Base-by-base conservation (phyloP, 2,888 invertebrate genomes). In the Parnassius mnemosyne region DNA sequence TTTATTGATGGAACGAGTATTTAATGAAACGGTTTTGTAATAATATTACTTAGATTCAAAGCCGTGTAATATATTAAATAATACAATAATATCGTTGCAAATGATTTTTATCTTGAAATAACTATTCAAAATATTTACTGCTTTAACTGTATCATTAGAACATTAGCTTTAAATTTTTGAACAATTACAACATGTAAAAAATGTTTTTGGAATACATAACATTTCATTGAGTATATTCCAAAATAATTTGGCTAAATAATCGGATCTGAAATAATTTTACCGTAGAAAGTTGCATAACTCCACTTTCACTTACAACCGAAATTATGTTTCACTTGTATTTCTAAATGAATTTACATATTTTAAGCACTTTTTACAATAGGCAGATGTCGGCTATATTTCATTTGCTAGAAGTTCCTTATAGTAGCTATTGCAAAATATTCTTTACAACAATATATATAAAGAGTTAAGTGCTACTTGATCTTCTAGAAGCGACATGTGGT, bases 281-380 rank as follows among this genome's bases (percentile, higher is more conserved):
- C 46, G 55, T 86, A 87, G 89, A 90, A 89, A 90, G 89, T 91
- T 91, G 88, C 91, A 83, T 91, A 89, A 91, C 85, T 81, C 84
- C 73, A 88, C 91, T 89, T 91, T 91, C 89, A 87, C 89, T 87
- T 72, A 73, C 68, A 69, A 73, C 75, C 75, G 71, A 84, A 87
- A 83, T 86, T 81, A 85, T 84, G 79, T 82, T 76, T 78, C 71
- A 75, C 73, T 77, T 80, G 81, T 85, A 80, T 84, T 86, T 80
- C 75, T 13, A 84, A 84, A 77, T 73, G 73, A 73, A 83, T 88
- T 85, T 85, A 81, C 87, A 85, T 84, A 76, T 76, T 79, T 77
- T 77, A 69, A 76, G 75, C 73, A 72, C 74, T 78, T 81, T 77
- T 81, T 78, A 76, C 75, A 77, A 71, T 71, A 72, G 73, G 74